A percentile compares a stretch with the other conserved stretches of the same genome.
Evolutionary conservation across 2,113 vertebrate species (phyloP).

Genomic region (Emberiza fucata): DNA sequence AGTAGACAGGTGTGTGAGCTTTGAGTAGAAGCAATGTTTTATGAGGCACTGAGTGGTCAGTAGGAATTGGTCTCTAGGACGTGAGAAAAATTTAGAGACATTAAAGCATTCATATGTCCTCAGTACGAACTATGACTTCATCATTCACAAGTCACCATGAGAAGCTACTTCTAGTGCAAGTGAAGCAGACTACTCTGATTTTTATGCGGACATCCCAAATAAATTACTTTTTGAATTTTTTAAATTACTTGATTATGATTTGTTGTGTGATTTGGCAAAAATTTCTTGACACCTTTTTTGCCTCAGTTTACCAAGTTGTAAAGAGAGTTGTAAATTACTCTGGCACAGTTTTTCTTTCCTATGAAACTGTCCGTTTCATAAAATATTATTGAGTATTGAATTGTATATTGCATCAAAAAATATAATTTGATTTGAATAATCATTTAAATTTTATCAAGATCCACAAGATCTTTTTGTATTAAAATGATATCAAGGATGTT

Average conservation of each 20-base stretch:
- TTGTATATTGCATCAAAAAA: background rate
- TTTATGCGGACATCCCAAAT: background rate
- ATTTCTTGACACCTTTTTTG: background rate
- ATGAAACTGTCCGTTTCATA: background rate
- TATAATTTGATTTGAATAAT: background rate
- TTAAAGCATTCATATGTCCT: background rate
- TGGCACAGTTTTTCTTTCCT: background rate
- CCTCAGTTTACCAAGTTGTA: background rate
- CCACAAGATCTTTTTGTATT: background rate
- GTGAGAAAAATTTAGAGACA: background rate
- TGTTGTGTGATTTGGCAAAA: background rate
- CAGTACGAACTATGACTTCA: background rate
- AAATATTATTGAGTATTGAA: background rate
- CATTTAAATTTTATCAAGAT: background rate
- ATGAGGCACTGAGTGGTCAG: background rate
- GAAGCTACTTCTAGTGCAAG: background rate
- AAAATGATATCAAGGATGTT: background rate
- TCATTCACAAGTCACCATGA: background rate
- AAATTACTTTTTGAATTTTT: background rate
- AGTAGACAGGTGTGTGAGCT: background rate
- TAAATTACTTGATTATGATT: accelerated
- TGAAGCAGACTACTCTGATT: background rate
- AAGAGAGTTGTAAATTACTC: background rate
- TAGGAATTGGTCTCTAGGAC: background rate
- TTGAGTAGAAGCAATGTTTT: background rate